Base-by-base conservation (phyloP, 2,797 vertebrate genomes). In the Mormyrops attenuatus region DNA sequence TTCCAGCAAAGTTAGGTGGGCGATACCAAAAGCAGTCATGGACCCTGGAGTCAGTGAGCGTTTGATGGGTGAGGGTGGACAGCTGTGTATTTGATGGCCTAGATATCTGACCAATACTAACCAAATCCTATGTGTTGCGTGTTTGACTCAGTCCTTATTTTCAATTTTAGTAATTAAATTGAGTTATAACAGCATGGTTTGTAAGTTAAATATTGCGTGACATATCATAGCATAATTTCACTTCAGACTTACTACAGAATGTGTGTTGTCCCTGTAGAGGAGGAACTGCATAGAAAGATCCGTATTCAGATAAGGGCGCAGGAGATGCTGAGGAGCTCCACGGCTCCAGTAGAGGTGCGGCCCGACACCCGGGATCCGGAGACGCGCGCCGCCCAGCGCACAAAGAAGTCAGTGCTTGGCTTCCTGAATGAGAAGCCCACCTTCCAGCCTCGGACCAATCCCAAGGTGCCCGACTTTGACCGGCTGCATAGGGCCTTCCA, bases 381-480 rank as follows among this genome's bases (percentile, higher is more conserved):
- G 91, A 90, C 90, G 87, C 94, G 95, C 88, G 94, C 93, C 8
- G 95, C 96, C 1, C 91, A 96, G 49, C 96, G 94, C 85, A 97
- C 96, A 88, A 96, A 91, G 92, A 95, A 94, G 89, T 93, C 96
- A 90, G 96, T 94, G 89, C 94, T 98, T 66, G 94, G 93, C 66
- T 98, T 97, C 93, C 93, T 98, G 92, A 95, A 98, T 53, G 94
- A 97, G 49, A 94, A 92, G 90, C 97, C 97, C 41, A 97, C 93
- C 90, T 99, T 99, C 94, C 95, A 94, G 89, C 98, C 98, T 89
- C 96, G 92, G 91, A 98, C 97, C 92, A 97, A 96, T 88, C 90
- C 94, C 2, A 90, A 92, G 5, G 92, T 98, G 84, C 98, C 98
- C 0, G 96, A 99, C 92, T 98, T 98, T 92, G 94, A 95, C 88